These are phyloP conservation scores for Chymomyza procnemis DNA, from an alignment of 2,888 invertebrate genomes.

Conservation along the genomic window DNA sequence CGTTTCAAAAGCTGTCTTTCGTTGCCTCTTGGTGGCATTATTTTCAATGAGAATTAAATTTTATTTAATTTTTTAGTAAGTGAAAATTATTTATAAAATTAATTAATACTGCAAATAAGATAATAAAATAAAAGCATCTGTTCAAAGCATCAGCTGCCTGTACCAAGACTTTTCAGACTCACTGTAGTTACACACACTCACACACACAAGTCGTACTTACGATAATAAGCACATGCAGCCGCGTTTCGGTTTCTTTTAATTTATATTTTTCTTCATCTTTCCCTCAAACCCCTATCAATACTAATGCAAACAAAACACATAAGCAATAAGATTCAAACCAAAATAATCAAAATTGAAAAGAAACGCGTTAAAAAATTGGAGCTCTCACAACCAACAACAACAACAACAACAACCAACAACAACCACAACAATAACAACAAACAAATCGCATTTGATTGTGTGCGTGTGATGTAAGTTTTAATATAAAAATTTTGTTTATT, in stretches of 20 bases:
- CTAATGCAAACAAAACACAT: constrained; percentile 13
- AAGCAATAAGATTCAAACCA: constrained; percentile 42
- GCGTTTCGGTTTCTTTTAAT: constrained; percentile 27
- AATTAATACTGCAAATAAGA: too few relatives aligned
- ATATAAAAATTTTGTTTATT: not conserved
- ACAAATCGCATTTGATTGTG: constrained; percentile 18
- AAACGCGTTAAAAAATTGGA: constrained; percentile 21
- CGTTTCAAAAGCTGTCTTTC: too few relatives aligned
- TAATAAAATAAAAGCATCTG: too few relatives aligned
- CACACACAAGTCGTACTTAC: not conserved
- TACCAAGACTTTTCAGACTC: not conserved
- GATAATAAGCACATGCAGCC: constrained; percentile 1
- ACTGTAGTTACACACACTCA: too few relatives aligned
- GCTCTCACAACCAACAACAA: constrained; percentile 19
- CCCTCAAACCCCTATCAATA: too few relatives aligned
- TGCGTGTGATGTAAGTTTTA: constrained; percentile 1
- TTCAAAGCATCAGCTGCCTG: too few relatives aligned
- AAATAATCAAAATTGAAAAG: constrained; percentile 42
- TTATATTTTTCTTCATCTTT: constrained; percentile 39
- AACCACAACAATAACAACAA: constrained; percentile 3
- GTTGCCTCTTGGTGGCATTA: too few relatives aligned
- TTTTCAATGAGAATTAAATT: too few relatives aligned
- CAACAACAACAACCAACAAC: constrained; percentile 5
- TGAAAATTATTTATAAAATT: too few relatives aligned
- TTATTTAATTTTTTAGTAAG: too few relatives aligned